These are phyloP conservation scores for Hybos culiciformis DNA, from an alignment of 2,888 invertebrate genomes.

Conservation along the genomic window DNA sequence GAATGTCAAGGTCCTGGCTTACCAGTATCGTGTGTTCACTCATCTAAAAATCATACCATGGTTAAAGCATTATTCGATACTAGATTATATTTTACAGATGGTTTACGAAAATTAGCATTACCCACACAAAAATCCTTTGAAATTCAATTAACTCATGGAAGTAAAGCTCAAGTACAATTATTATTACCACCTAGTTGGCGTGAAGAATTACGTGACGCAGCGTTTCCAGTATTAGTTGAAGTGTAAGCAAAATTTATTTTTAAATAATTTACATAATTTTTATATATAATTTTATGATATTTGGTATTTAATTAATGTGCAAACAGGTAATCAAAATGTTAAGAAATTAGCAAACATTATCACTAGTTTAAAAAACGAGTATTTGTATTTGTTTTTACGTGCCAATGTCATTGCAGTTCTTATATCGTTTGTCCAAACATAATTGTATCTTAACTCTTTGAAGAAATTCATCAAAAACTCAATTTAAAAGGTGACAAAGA, in stretches of 20 bases:
- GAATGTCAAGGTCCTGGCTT: conserved; percentile 87
- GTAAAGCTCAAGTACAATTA: conserved; percentile 75
- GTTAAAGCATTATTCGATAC: conserved; percentile 65
- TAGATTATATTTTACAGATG: conserved; percentile 48
- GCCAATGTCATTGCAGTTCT: too few species aligned
- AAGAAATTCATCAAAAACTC: too few species aligned
- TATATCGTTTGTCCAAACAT: too few species aligned
- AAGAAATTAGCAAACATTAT: too few species aligned
- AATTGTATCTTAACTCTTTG: too few species aligned
- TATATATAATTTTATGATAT: not conserved
- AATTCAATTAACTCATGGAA: conserved; percentile 73
- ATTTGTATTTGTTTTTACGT: too few species aligned
- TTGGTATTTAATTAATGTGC: too few species aligned
- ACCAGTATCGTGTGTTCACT: conserved; percentile 67
- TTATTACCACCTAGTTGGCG: conserved; percentile 79
- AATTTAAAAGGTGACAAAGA: too few species aligned
- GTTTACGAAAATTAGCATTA: conserved; percentile 63
- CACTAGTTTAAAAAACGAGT: too few species aligned
- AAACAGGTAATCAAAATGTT: too few species aligned
- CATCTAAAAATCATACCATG: conserved; percentile 59
- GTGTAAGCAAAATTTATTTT: conserved; percentile 52
- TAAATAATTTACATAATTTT: not conserved
- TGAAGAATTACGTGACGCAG: conserved; percentile 70
- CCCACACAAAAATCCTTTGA: conserved; percentile 72
- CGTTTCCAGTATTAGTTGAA: conserved; percentile 77